Evolutionary conservation across 2,888 invertebrate genomes (phyloP).

Genomic region (Onthophagus sagittarius): DNA sequence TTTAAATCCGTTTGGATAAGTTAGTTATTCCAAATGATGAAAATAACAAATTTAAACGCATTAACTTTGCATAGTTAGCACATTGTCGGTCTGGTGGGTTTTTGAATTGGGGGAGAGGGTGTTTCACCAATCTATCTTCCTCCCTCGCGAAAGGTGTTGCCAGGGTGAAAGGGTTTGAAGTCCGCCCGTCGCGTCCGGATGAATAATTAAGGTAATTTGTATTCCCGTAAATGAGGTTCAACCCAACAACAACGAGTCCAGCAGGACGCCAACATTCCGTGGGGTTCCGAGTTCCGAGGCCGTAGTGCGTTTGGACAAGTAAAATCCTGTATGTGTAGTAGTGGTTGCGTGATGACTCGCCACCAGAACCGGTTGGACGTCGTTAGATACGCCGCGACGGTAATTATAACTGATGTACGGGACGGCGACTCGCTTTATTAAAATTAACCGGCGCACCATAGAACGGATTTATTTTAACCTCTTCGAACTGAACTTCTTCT

Average conservation of each 20-base stretch:
- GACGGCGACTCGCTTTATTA: slow-evolving; percentile 1
- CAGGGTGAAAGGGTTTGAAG: neutral
- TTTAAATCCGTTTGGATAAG: neutral
- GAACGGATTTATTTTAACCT: neutral
- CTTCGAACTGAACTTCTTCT: neutral
- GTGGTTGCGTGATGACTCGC: neutral
- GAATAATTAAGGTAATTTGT: slow-evolving; percentile 43
- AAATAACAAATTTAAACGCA: too few species aligned
- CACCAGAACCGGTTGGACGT: slow-evolving; percentile 5
- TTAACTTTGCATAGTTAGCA: neutral
- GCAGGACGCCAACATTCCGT: slow-evolving; percentile 5
- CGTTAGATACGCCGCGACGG: slow-evolving; percentile 9
- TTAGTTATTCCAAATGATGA: neutral
- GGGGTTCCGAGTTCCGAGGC: neutral
- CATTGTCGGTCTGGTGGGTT: neutral
- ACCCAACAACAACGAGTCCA: slow-evolving; percentile 16
- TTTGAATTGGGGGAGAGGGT: neutral
- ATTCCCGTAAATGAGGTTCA: slow-evolving; percentile 36
- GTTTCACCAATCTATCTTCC: neutral
- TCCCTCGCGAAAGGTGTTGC: neutral
- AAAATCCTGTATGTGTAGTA: neutral
- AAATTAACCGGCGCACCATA: neutral
- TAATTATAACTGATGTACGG: slow-evolving; percentile 11
- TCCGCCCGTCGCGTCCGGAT: slow-evolving; percentile 34
- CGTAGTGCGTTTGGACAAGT: neutral